phyloP scores from a whole-genome alignment of 2,888 invertebrate genomes.

The Teinopalpus imperialis region DNA sequence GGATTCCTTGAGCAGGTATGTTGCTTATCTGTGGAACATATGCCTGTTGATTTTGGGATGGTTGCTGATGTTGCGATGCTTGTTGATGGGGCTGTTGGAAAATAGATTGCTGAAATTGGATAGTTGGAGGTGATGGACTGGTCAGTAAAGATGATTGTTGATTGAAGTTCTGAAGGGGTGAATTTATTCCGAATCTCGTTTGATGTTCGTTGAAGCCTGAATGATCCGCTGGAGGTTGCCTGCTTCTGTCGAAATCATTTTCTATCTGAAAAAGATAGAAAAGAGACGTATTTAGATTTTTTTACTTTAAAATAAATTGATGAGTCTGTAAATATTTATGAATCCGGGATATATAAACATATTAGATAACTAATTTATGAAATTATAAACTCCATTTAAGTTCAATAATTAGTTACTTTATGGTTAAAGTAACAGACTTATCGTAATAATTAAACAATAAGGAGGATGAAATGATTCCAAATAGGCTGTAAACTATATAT shows the following conservation, averaged over 20 bases:
- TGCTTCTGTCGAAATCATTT: slow-evolving; percentile 75
- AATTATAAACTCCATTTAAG: no score
- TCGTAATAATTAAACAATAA: no score
- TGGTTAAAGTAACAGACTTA: no score
- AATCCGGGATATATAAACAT: background rate
- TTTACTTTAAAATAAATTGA: background rate
- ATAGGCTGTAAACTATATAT: no score
- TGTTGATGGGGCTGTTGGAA: slow-evolving; percentile 51
- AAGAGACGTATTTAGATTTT: slow-evolving; percentile 25
- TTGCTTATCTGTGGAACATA: slow-evolving; percentile 70
- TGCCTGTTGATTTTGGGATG: slow-evolving; percentile 47
- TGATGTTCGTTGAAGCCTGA: slow-evolving; percentile 72
- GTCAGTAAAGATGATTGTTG: slow-evolving; percentile 48
- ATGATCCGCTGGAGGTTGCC: slow-evolving; percentile 62
- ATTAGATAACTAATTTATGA: no score
- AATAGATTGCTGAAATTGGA: slow-evolving; percentile 62
- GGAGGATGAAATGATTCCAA: no score
- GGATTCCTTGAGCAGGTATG: slow-evolving; percentile 51
- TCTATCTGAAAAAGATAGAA: slow-evolving; percentile 66
- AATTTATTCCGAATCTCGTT: slow-evolving; percentile 70
- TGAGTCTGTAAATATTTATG: background rate
- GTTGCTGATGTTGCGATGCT: slow-evolving; percentile 36
- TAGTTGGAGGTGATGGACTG: slow-evolving; percentile 53
- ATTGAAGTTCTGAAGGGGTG: slow-evolving; percentile 68
- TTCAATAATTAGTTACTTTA: no score